Conservation (phyloP, 2,888 invertebrate genomes). For the Eupithecia exiguata region DNA sequence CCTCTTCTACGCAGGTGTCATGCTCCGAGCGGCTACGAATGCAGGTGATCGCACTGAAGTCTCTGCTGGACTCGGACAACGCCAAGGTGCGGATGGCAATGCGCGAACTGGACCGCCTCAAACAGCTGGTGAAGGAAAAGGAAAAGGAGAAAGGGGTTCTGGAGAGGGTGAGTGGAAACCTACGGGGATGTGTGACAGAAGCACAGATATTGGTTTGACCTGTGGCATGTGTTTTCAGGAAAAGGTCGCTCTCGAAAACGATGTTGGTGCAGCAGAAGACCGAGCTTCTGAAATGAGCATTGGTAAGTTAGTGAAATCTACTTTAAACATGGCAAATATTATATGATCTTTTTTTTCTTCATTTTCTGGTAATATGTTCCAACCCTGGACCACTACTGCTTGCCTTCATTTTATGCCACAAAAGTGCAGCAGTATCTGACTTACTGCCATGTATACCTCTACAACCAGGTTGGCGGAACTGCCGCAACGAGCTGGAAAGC, state of each 20-base stretch:
- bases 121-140: conserved; percentile 73
- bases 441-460: neutral
- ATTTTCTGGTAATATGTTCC: too few species aligned
- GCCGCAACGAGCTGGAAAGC: conserved; percentile 73
- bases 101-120: conserved; percentile 76
- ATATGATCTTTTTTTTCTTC: neutral
- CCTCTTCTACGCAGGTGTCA: conserved; percentile 56
- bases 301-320: conserved; percentile 51
- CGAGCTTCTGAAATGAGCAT: conserved; percentile 73
- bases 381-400: too few species aligned
- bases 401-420: neutral
- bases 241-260: conserved; percentile 72
- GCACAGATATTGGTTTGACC: neutral
- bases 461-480: conserved; percentile 69
- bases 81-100: conserved; percentile 77
- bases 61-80: conserved; percentile 84
- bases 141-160: conserved; percentile 73
- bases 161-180: conserved; percentile 44
- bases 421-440: neutral
- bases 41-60: conserved; percentile 84
- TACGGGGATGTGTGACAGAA: neutral
- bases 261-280: conserved; percentile 73
- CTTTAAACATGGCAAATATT: neutral
- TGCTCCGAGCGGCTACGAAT: conserved; percentile 79
- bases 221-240: conserved; percentile 60